A percentile compares a stretch with the other conserved stretches of the same genome.
phyloP scores from a whole-genome alignment of 1,140 invertebrate species.

The Leptinotarsa undecemlineata region DNA sequence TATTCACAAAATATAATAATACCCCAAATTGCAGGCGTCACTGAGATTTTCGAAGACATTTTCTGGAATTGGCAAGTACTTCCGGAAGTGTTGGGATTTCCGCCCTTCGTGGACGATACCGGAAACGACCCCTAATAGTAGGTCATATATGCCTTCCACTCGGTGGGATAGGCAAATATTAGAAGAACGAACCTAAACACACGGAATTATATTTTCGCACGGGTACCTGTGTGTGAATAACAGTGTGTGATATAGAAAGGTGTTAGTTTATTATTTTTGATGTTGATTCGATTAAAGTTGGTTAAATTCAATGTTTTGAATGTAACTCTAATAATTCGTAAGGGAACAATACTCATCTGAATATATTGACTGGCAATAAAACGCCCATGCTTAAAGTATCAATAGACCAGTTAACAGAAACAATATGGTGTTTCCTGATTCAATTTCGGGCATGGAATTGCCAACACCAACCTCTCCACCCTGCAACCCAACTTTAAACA shows the following conservation, averaged over 20 bases:
- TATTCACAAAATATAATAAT: neutral
- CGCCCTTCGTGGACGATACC: slow-evolving; percentile 9
- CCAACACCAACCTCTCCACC: no score
- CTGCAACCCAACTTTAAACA: no score
- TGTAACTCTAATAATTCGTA: no score
- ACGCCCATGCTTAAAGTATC: no score
- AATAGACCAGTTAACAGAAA: no score
- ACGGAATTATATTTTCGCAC: slow-evolving; percentile 5
- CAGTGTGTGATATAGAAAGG: neutral
- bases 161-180: slow-evolving; percentile 23
- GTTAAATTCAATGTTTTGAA: no score
- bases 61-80: slow-evolving; percentile 20
- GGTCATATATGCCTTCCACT: slow-evolving; percentile 21
- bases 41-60: neutral
- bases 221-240: slow-evolving; percentile 14
- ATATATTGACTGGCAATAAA: no score
- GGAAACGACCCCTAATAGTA: slow-evolving; percentile 21
- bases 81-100: slow-evolving; percentile 19
- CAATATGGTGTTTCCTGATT: no score
- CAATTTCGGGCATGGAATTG: no score
- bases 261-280: neutral
- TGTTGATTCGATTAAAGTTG: no score
- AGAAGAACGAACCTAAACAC: slow-evolving; percentile 14
- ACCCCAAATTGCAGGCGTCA: neutral
- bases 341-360: no score